phyloP scores from a whole-genome alignment of 2,888 invertebrate genomes.

The Lepetodrilus schrolli region DNA sequence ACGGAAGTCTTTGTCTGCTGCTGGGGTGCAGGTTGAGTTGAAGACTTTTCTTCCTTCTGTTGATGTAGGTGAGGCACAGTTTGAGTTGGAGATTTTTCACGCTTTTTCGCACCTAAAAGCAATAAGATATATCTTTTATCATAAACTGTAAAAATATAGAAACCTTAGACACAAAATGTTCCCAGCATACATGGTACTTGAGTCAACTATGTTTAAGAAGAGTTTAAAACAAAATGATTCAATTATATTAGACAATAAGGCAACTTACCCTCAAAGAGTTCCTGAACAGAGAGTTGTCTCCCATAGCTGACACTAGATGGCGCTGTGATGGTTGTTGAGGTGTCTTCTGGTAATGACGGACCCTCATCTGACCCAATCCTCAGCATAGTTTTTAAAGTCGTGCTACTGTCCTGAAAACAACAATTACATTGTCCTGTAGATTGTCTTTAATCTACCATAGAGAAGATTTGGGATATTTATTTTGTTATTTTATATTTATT shows the following conservation, averaged over 20 bases:
- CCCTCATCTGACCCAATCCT: constrained; percentile 50
- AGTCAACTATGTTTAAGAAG: too few relatives aligned
- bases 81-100: not conserved
- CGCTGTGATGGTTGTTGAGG: not conserved
- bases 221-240: too few relatives aligned
- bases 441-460: too few relatives aligned
- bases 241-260: too few relatives aligned
- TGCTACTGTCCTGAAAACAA: constrained; percentile 57
- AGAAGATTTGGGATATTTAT: not conserved
- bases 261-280: constrained; percentile 68
- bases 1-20: not conserved
- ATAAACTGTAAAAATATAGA: too few relatives aligned
- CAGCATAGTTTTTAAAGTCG: constrained; percentile 66
- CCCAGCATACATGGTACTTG: too few relatives aligned
- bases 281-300: constrained; percentile 67
- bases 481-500: not conserved
- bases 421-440: too few relatives aligned
- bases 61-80: constrained; percentile 36
- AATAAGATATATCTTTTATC: too few relatives aligned
- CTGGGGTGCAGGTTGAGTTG: not conserved
- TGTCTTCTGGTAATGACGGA: constrained; percentile 6
- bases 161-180: not conserved
- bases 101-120: constrained; percentile 28
- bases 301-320: constrained; percentile 50
- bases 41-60: constrained; percentile 30